These are phyloP conservation scores for Acomys russatus DNA, from an alignment of 2,797 vertebrate genomes.

Conservation along the genomic window DNA sequence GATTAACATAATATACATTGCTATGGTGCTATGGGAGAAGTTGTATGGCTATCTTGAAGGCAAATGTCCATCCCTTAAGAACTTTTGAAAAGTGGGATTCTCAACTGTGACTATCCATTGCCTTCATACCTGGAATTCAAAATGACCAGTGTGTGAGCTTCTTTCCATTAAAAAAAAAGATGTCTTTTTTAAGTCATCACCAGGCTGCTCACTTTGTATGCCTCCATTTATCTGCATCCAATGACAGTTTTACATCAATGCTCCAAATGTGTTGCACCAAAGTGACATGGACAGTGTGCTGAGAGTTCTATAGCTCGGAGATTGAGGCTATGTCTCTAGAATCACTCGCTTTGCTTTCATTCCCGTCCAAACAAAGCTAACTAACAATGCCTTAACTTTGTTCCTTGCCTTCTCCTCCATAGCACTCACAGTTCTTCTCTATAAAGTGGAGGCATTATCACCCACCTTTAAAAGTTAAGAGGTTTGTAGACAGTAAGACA, in stretches of 20 bases:
- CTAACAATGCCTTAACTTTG: not conserved
- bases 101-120: not conserved
- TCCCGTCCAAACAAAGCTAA: not conserved
- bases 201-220: not conserved
- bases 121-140: not conserved
- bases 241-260: constrained; percentile 1
- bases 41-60: not conserved
- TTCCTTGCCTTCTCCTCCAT: not conserved
- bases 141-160: not conserved
- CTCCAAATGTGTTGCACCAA: not conserved
- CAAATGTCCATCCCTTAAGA: not conserved
- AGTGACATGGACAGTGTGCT: not conserved
- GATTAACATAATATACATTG: not conserved
- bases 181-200: not conserved
- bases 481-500: not conserved
- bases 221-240: not conserved
- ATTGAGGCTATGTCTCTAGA: not conserved
- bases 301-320: not conserved
- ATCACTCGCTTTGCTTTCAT: not conserved
- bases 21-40: not conserved
- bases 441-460: not conserved
- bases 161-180: not conserved
- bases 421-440: not conserved
- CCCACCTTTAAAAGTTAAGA: not conserved
- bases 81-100: not conserved